phyloP scores from a whole-genome alignment of 2,113 vertebrate genomes.

The Xenopus laevis region DNA sequence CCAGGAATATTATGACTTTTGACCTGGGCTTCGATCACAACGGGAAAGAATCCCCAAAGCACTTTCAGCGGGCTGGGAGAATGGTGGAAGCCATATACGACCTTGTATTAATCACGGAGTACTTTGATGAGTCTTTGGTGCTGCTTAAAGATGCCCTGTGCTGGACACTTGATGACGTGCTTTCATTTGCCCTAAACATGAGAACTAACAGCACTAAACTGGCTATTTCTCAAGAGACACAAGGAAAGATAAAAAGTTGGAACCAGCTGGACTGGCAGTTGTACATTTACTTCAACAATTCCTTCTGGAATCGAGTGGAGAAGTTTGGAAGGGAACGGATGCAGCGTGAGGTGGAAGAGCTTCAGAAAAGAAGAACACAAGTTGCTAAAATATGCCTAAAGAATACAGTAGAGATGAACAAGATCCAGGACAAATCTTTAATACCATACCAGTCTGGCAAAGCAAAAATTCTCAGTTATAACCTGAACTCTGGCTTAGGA shows the following conservation, averaged over 20 bases:
- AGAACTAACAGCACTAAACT: constrained; percentile 58
- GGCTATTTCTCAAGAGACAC: constrained; percentile 25
- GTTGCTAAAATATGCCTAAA: constrained; percentile 57
- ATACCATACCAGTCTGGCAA: constrained; percentile 68
- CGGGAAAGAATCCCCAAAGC: not conserved
- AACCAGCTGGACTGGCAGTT: constrained; percentile 77
- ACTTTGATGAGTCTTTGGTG: constrained; percentile 81
- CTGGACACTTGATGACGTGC: constrained; percentile 75
- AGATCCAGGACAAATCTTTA: constrained; percentile 60
- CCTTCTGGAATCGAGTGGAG: constrained; percentile 74
- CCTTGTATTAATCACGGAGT: constrained; percentile 72
- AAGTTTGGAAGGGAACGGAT: constrained; percentile 64
- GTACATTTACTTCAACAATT: constrained; percentile 73
- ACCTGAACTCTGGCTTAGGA: constrained; percentile 64
- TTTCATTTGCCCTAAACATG: constrained; percentile 73
- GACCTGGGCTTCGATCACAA: constrained; percentile 74
- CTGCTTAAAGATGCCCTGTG: constrained; percentile 70
- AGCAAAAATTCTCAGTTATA: constrained; percentile 73
- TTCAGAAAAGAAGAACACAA: constrained; percentile 53
- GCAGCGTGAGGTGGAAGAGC: constrained; percentile 57
- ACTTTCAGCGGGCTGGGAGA: constrained; percentile 40
- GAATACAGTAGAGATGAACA: constrained; percentile 62
- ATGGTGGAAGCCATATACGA: constrained; percentile 66
- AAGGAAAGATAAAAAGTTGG: constrained; percentile 69
- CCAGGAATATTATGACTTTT: constrained; percentile 72